Evolutionary conservation across 35 echinoderm and acorn worm genomes (phyloP), one percentile per base, ranked within the genome.

Genomic region (Heliocidaris tuberculata): DNA sequence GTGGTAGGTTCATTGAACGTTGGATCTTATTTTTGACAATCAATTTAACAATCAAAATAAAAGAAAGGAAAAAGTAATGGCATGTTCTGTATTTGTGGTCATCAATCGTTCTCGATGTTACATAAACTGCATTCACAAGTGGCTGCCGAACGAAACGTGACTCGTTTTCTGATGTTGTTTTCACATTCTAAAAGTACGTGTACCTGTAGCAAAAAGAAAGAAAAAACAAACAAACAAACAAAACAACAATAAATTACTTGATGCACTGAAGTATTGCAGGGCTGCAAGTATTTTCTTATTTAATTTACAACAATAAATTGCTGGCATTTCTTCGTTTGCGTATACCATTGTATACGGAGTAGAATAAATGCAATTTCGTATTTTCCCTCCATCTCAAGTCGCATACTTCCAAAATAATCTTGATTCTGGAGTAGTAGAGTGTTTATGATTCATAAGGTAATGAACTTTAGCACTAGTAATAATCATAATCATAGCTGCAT

Each of bases 181-280:
- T 96, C 93, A 94, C 95, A 96, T 96, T 86, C 30, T 88, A 96
- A 86, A 59, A 86, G 59, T n/a, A 96, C 95, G 31, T 94, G 89
- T 42, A 95, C 94, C 96, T 96, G 89, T 19, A 94, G n/a, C 48
- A 71, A 71, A 95, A 48, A 9, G 47, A 31, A n/a, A 50, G 32
- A 16, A 86, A 86, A 56, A 95, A 93, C 19, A 29, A 93, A 86
- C 93, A 2, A 86, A 32, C 8, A 56, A 95, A 93, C 19, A 29
- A 93, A 86, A 95, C 8, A 86, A 32, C 8, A 88, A 24, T 2
- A 71, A 4, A 71, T 71, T 6, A 27, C 35, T 24, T 2, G 60
- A 21, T 16, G 0, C 0, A 27, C 15, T 71, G 6, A 27, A 24
- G 24, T 16, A 71, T 71, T 19, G 2, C 6, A 4, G 61, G 5